Base-by-base conservation (phyloP, 2,888 invertebrate species). In the Trissoscelio sp. region DNA sequence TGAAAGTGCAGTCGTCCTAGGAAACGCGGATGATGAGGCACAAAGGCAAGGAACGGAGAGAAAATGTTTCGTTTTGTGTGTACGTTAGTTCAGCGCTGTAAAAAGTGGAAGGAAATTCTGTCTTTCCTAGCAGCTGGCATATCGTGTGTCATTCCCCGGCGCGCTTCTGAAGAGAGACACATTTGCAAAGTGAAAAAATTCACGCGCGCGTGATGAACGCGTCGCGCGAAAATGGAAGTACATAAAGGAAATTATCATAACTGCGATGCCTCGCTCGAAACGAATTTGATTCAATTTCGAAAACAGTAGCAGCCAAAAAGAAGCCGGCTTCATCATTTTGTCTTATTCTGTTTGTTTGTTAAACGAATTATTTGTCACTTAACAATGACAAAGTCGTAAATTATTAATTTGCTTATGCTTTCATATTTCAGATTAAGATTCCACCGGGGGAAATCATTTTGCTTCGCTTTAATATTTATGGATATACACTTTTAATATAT, bases 1-100 rank as follows among this genome's bases (percentile, higher is more conserved):
- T 37, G 58, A 72, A 51, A 72, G 51, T 72, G 31, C 55, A 51
- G 12, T 53, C 55, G 69, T 69, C 20, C 44, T 20, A 11, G 69
- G n/a, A 53, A 42, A 53, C 20, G 42, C 6, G n/a, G 24, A 18
- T 53, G 69, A 55, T 44, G 18, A 55, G 67, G 42, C 18, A 55
- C 69, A 69, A 53, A 69, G 51, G 37, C 28, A 34, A 57, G 44
- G 14, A 24, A 66, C n/a, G 16, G 18, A 51, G 31, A 66, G 51
- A 37, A 51, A 48, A 46, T 6, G n/a, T 9, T 62, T 44, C 42
- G 31, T 62, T 42, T 42, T 62, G 44, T 24, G 20, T 46, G 18
- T 24, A 34, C 18, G 18, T 14, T 16, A 16, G 39, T 39, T 39
- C 39, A 2, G 55, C 18, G 20, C 16, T 0, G 16, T 2, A 64